Evolutionary conservation across 53 echinoderm and acorn worm genomes (phyloP).

Genomic region (Holothuria leucospilota): DNA sequence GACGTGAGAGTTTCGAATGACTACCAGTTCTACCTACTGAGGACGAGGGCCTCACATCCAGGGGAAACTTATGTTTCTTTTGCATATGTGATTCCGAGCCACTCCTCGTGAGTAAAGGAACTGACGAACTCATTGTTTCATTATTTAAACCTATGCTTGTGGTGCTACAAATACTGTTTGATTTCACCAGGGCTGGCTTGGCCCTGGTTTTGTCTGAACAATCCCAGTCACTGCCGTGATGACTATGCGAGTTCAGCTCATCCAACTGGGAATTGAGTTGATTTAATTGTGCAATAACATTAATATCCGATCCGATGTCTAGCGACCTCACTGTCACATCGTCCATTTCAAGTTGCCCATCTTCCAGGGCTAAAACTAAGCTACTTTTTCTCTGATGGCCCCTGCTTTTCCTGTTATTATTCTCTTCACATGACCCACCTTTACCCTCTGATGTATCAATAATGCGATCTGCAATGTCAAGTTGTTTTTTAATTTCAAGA

Average conservation of each 20-base stretch:
- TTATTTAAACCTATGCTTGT: background rate
- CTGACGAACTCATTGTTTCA: background rate
- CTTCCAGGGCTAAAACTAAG: slow-evolving; percentile 85
- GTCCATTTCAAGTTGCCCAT: slow-evolving; percentile 87
- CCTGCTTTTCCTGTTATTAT: background rate
- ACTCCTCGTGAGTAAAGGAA: slow-evolving; percentile 10
- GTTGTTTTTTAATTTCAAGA: slow-evolving; percentile 38
- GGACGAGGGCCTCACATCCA: slow-evolving; percentile 36
- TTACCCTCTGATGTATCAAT: background rate
- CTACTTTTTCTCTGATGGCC: slow-evolving; percentile 75
- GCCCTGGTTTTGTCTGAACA: slow-evolving; percentile 28
- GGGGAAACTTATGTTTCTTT: slow-evolving; percentile 12
- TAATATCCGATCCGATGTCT: slow-evolving; percentile 77
- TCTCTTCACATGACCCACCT: background rate
- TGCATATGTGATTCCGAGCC: slow-evolving; percentile 36
- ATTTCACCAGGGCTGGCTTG: slow-evolving; percentile 36
- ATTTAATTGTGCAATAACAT: slow-evolving; percentile 78
- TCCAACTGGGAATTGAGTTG: slow-evolving; percentile 79
- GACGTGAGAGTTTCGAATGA: slow-evolving; percentile 9
- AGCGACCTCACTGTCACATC: slow-evolving; percentile 63
- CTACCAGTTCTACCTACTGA: slow-evolving; percentile 7
- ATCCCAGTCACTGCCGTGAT: slow-evolving; percentile 36
- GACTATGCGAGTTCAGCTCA: slow-evolving; percentile 35
- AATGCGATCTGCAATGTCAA: slow-evolving; percentile 36
- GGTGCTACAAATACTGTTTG: slow-evolving; percentile 30